A percentile compares a stretch with the other conserved stretches of the same genome.
These are phyloP conservation scores for Lasioglossum baleicum DNA, from an alignment of 1,140 invertebrate species.

Conservation along the genomic window DNA sequence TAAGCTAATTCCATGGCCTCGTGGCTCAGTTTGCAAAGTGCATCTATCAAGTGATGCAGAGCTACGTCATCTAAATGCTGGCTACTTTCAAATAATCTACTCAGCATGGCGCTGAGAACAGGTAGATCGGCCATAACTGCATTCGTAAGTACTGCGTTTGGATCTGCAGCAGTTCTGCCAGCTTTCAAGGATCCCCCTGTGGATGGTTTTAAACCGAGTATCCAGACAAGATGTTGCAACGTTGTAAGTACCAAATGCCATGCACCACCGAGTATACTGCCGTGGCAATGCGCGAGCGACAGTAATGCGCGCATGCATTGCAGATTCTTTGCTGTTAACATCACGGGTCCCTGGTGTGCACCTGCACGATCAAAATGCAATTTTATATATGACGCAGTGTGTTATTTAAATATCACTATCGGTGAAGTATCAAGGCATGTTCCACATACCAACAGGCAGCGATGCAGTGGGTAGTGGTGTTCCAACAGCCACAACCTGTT, in stretches of 20 bases:
- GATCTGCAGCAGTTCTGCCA: slow-evolving; percentile 85
- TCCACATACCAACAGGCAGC: slow-evolving; percentile 83
- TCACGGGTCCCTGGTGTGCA: slow-evolving; percentile 95
- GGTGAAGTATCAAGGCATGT: no score
- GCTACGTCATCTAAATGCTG: slow-evolving; percentile 96
- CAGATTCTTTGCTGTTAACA: slow-evolving; percentile 98
- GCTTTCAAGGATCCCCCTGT: slow-evolving; percentile 95
- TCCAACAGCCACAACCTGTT: slow-evolving; percentile 96
- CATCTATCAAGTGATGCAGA: slow-evolving; percentile 97
- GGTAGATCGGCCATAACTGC: slow-evolving; percentile 97
- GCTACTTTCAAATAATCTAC: slow-evolving; percentile 95
- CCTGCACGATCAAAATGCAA: slow-evolving; percentile 71
- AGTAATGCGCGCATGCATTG: slow-evolving; percentile 96
- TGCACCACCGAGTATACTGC: slow-evolving; percentile 93
- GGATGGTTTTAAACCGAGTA: slow-evolving; percentile 96
- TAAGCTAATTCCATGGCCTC: slow-evolving; percentile 99
- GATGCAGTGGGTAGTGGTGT: slow-evolving; percentile 93
- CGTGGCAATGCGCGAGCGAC: slow-evolving; percentile 94
- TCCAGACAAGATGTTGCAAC: slow-evolving; percentile 98
- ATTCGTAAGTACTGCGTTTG: slow-evolving; percentile 96
- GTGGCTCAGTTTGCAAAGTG: slow-evolving; percentile 96
- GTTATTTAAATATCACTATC: neutral
- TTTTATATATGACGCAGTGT: neutral
- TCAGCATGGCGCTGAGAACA: slow-evolving; percentile 94
- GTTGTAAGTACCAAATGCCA: slow-evolving; percentile 98